Conservation (phyloP, 2,888 invertebrate species). For the Temnothorax unifasciatus region DNA sequence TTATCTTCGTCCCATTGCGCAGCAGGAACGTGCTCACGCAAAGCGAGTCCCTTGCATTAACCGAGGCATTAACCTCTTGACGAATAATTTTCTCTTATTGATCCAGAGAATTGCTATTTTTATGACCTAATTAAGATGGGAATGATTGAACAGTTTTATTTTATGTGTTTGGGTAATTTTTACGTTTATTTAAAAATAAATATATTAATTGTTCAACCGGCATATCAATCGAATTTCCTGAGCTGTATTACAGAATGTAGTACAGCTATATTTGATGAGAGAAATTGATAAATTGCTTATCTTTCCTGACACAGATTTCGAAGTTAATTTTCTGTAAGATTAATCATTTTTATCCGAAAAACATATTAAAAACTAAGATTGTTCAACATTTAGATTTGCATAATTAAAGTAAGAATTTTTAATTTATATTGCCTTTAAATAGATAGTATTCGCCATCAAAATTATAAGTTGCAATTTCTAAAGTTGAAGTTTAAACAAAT, state of each 20-base stretch:
- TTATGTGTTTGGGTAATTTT: neutral
- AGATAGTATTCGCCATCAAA: neutral
- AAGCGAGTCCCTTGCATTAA: slow-evolving; percentile 5
- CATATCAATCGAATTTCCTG: neutral
- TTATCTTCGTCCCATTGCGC: slow-evolving; percentile 55
- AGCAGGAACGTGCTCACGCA: slow-evolving; percentile 51
- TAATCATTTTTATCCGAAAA: neutral
- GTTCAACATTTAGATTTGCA: neutral
- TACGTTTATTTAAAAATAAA: neutral
- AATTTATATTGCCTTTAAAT: neutral
- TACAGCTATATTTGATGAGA: neutral
- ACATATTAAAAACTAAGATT: neutral
- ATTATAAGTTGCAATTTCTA: neutral
- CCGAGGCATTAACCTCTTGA: neutral
- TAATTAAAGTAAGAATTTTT: neutral
- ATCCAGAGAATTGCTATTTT: neutral
- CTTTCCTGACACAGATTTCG: neutral
- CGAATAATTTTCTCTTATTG: neutral
- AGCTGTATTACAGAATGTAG: neutral
- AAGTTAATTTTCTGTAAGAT: neutral
- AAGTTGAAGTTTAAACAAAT: neutral
- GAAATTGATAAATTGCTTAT: neutral
- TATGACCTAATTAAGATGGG: neutral
- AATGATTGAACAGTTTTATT: slow-evolving; percentile 18
- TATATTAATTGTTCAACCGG: neutral